These are phyloP conservation scores for Caenorhabditis sulstoni DNA, from an alignment of 2,888 invertebrate genomes.

Conservation along the genomic window DNA sequence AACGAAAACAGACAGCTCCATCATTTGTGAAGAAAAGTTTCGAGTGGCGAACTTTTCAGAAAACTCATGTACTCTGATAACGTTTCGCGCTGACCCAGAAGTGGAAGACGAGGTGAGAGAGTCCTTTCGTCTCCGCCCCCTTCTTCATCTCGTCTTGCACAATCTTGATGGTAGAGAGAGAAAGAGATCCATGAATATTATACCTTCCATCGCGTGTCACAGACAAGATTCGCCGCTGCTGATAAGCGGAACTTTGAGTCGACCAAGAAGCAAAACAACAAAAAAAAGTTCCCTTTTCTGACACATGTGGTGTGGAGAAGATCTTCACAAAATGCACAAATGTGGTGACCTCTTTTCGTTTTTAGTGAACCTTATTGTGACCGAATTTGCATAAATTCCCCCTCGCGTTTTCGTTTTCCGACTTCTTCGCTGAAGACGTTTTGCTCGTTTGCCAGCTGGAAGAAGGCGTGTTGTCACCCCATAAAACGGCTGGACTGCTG, in stretches of 20 bases:
- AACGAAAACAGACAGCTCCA: not conserved
- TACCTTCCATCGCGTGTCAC: not conserved
- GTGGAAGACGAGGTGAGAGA: too few species aligned
- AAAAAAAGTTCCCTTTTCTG: too few species aligned
- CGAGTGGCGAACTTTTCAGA: too few species aligned
- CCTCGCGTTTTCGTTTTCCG: not conserved
- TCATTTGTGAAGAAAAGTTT: not conserved
- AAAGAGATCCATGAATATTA: not conserved
- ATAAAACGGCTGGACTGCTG: slow-evolving; percentile 38
- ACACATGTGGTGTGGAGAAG: too few species aligned
- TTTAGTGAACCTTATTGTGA: not conserved
- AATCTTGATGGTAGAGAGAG: too few species aligned
- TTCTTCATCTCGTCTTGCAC: not conserved
- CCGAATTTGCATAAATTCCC: slow-evolving; percentile 24
- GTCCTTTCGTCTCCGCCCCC: not conserved
- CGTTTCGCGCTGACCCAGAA: too few species aligned
- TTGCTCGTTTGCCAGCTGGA: not conserved
- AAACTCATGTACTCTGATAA: too few species aligned
- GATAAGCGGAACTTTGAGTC: not conserved
- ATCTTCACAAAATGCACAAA: too few species aligned
- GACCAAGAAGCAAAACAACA: not conserved
- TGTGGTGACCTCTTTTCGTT: too few species aligned
- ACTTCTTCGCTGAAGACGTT: not conserved
- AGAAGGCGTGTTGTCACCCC: slow-evolving; percentile 33
- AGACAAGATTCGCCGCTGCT: not conserved